Base-by-base conservation (phyloP, 2,797 vertebrate species). In the Aulostomus chinensis region DNA sequence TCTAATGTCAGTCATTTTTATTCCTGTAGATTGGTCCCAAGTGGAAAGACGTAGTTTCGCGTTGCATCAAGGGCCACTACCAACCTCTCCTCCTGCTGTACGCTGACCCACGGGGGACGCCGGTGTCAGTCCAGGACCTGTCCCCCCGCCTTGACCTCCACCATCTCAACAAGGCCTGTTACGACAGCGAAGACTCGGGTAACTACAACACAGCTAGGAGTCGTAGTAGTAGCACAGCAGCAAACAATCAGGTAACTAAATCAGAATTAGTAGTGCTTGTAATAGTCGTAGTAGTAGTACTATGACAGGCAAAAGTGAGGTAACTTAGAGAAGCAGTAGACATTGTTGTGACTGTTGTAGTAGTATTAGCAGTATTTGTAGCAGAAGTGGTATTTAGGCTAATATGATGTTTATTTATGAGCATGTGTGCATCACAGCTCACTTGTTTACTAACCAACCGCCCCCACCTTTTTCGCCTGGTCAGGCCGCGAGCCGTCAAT, bases 171-270 rank as follows among this genome's bases (percentile, higher is more conserved):
- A 94, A 90, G 84, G 85, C 91, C 11, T 92, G 92, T 76, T 97
- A 97, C 46, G 96, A 98, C 63, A 98, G 95, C 88, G 96, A 98
- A 70, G 96, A 98, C 82, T 98, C 95, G 4, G 96, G 95, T 97
- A 86, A 83, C 74, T 80, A 80, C 72, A 78, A 76, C 73, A 71
- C 77, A 71, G 59, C 81, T 77, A 80, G 70, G 61, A 80, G 77
- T 70, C 71, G 60, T 82, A 83, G 80, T 77, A 80, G 71, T 82
- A 76, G 69, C 77, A 73, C 73, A 69, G 11, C 78, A 56, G 68
- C 78, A 62, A 34, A 65, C 58, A 3, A 28, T 54, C 69, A 78
- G 75, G 77, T 85, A 76, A 77, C 65, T 80, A 68, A 54, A 53
- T 42, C 62, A 6, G 36, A 24, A 11, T 16, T 17, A 2, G 53